Evolutionary conservation across 2,888 invertebrate species (phyloP).

Genomic region (Microchrysa polita): DNA sequence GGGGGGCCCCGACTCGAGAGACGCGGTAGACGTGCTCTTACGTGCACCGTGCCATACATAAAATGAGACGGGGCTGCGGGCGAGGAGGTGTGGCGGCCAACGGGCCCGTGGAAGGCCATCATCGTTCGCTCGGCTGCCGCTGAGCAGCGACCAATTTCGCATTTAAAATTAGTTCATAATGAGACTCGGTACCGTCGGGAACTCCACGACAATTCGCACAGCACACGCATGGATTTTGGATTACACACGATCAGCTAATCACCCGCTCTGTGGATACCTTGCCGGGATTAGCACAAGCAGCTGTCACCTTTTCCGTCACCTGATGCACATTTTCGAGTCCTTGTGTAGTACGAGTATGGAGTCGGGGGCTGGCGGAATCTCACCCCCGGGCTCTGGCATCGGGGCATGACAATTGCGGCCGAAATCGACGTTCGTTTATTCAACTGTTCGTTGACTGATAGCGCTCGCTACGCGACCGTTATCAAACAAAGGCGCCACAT

Average conservation of each 20-base stretch:
- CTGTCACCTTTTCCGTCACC: background rate
- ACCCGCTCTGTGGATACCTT: slow-evolving; percentile 19
- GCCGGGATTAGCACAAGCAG: slow-evolving; percentile 16
- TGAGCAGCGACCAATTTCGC: slow-evolving; percentile 21
- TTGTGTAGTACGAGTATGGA: too few species aligned
- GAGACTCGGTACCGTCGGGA: slow-evolving; percentile 42
- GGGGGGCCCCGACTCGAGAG: background rate
- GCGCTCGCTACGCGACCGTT: slow-evolving; percentile 37
- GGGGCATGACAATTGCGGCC: background rate
- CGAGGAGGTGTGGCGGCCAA: slow-evolving; percentile 5
- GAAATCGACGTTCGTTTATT: slow-evolving; percentile 15
- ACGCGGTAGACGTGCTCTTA: slow-evolving; percentile 5
- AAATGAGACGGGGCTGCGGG: slow-evolving; percentile 22
- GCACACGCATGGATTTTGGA: slow-evolving; percentile 11
- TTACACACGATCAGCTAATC: too few species aligned
- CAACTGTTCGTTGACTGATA: slow-evolving; percentile 39
- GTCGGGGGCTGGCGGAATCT: background rate
- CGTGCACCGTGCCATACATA: slow-evolving; percentile 27
- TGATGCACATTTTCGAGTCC: slow-evolving; percentile 4
- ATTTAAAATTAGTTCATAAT: slow-evolving; percentile 43
- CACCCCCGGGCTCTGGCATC: background rate
- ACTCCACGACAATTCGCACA: slow-evolving; percentile 21
- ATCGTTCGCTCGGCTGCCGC: slow-evolving; percentile 16
- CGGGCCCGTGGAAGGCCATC: background rate
- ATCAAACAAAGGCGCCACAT: slow-evolving; percentile 44